These are phyloP conservation scores for Papilio helenus DNA, from an alignment of 1,140 invertebrate species.

Conservation along the genomic window DNA sequence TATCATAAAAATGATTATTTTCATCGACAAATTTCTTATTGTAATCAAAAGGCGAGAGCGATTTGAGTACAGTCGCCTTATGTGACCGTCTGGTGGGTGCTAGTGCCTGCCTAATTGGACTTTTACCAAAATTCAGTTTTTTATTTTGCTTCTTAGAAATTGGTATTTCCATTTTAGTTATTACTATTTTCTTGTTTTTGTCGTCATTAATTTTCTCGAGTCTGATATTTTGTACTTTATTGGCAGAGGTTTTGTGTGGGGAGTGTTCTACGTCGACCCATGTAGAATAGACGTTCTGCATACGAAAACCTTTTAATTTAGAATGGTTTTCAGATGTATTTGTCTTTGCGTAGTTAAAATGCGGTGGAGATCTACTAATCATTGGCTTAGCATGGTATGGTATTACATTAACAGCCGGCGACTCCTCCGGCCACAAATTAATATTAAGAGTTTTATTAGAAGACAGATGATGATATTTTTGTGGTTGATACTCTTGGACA, in stretches of 20 bases:
- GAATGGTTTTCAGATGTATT: conserved; percentile 11
- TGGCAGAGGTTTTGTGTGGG: not conserved
- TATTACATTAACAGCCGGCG: not conserved
- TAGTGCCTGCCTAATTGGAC: not conserved
- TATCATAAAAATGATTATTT: conserved; percentile 20
- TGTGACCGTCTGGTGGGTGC: not conserved
- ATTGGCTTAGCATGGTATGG: not conserved
- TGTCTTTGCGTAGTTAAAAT: not conserved
- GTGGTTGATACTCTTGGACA: conserved; percentile 41
- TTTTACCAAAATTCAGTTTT: not conserved
- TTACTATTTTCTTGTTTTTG: not conserved
- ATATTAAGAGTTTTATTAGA: conserved; percentile 56
- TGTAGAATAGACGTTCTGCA: conserved; percentile 5
- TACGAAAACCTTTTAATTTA: not conserved
- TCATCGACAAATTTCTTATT: conserved; percentile 27
- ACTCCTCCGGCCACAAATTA: conserved; percentile 57
- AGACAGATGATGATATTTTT: conserved; percentile 23
- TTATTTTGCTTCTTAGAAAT: not conserved
- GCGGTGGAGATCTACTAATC: not conserved
- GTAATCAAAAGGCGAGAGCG: conserved; percentile 30
- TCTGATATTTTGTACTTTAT: not conserved
- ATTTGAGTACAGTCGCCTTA: not conserved
- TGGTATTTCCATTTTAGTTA: conserved; percentile 5
- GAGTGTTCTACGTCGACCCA: not conserved
- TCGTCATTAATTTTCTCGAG: not conserved